phyloP scores from a whole-genome alignment of 1,140 invertebrate species.

The Drosophila obscura region DNA sequence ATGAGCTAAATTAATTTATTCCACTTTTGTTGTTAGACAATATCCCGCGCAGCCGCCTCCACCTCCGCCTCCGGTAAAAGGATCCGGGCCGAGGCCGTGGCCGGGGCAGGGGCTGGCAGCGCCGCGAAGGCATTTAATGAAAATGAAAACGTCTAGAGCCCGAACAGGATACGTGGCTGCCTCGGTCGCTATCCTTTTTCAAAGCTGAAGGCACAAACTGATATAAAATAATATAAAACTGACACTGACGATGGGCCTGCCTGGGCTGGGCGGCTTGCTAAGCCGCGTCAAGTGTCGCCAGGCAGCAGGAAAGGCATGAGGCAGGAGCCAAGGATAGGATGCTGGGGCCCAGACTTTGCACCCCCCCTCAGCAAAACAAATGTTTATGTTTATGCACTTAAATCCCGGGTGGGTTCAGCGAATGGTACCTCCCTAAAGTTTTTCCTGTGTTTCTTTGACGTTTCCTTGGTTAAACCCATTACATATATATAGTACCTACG shows the following conservation, averaged over 20 bases:
- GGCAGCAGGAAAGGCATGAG: conserved; percentile 9
- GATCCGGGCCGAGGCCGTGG: conserved; percentile 33
- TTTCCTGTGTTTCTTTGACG: conserved; percentile 7
- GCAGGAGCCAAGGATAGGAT: conserved; percentile 4
- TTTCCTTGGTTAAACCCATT: not conserved
- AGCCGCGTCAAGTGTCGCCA: conserved; percentile 70
- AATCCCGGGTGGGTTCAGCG: conserved; percentile 41
- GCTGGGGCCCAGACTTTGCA: conserved; percentile 8
- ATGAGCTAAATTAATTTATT: conserved; percentile 83
- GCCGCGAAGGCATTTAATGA: conserved; percentile 74
- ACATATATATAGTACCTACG: not conserved
- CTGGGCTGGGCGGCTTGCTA: conserved; percentile 13
- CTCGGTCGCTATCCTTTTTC: conserved; percentile 65
- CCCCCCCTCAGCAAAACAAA: conserved; percentile 25
- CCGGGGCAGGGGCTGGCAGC: conserved; percentile 12
- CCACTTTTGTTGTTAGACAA: conserved; percentile 81
- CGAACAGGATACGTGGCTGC: conserved; percentile 30
- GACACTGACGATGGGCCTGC: conserved; percentile 25
- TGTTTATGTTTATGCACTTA: conserved; percentile 41
- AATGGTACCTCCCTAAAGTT: not conserved
- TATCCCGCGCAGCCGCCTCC: conserved; percentile 58
- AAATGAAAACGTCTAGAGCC: conserved; percentile 75
- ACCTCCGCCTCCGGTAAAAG: conserved; percentile 46
- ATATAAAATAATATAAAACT: conserved; percentile 71
- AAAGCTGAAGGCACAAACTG: conserved; percentile 46